Evolutionary conservation across 2,888 invertebrate species (phyloP).

Genomic region (Cosmia pyralina): DNA sequence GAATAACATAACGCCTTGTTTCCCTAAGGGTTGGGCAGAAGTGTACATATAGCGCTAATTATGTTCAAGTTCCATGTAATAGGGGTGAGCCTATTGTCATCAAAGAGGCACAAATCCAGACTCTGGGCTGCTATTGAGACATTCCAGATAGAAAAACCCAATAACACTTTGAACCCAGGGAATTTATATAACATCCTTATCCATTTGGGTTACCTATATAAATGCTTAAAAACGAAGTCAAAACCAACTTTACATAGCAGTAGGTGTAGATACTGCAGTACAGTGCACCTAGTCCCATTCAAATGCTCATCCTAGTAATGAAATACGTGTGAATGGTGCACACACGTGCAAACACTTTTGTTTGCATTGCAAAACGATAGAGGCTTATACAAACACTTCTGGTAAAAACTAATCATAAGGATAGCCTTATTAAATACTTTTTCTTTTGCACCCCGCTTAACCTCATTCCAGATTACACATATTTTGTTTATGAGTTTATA

Average conservation of each 20-base stretch:
- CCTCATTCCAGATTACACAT: neutral
- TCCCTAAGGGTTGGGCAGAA: too few species aligned
- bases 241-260: neutral
- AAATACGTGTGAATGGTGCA: conserved; percentile 19
- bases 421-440: neutral
- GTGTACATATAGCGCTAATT: neutral
- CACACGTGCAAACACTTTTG: neutral
- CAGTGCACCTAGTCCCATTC: neutral
- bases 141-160: neutral
- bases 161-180: neutral
- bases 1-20: too few species aligned
- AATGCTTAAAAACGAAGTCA: neutral
- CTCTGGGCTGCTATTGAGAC: neutral
- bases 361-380: conserved; percentile 24
- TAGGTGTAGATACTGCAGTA: neutral
- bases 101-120: neutral
- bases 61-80: neutral
- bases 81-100: neutral
- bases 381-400: conserved; percentile 11
- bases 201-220: neutral
- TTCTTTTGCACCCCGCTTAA: neutral
- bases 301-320: conserved; percentile 15
- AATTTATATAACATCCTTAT: too few species aligned
- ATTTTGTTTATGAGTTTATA: neutral
- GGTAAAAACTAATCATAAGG: neutral